Conservation (phyloP, 1,140 invertebrate genomes). For the Eueides isabella region DNA sequence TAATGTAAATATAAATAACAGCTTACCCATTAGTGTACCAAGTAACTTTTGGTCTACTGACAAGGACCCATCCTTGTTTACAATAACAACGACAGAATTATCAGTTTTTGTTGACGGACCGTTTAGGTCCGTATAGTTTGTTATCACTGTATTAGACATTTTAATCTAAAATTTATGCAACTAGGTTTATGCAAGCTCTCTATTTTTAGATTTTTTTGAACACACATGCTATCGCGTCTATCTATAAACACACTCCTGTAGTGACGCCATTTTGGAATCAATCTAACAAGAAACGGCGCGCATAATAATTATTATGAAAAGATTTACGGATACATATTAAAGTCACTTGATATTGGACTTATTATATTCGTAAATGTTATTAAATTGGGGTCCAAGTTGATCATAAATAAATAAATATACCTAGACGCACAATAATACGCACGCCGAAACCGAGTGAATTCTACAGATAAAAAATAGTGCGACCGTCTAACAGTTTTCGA, state of each 20-base stretch:
- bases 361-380: neutral
- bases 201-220: slow-evolving; percentile 73
- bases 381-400: neutral
- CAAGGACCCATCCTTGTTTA: slow-evolving; percentile 88
- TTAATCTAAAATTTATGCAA: slow-evolving; percentile 59
- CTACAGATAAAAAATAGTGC: slow-evolving; percentile 24
- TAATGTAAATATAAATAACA: neutral
- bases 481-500: slow-evolving; percentile 12
- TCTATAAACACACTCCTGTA: slow-evolving; percentile 66
- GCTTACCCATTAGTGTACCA: slow-evolving; percentile 87
- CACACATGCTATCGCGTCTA: slow-evolving; percentile 70
- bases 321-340: neutral
- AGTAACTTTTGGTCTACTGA: slow-evolving; percentile 88
- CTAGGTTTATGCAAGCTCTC: slow-evolving; percentile 61
- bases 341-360: neutral
- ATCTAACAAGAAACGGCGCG: slow-evolving; percentile 38
- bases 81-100: slow-evolving; percentile 86
- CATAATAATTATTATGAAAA: neutral
- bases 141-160: slow-evolving; percentile 82
- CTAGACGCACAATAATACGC: slow-evolving; percentile 35
- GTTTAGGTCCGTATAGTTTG: slow-evolving; percentile 79
- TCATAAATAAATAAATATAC: slow-evolving; percentile 16
- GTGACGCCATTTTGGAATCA: slow-evolving; percentile 74
- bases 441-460: slow-evolving; percentile 25
- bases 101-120: slow-evolving; percentile 78